These are phyloP conservation scores for Eristalis tenax DNA, from an alignment of 2,888 invertebrate species.

Conservation along the genomic window DNA sequence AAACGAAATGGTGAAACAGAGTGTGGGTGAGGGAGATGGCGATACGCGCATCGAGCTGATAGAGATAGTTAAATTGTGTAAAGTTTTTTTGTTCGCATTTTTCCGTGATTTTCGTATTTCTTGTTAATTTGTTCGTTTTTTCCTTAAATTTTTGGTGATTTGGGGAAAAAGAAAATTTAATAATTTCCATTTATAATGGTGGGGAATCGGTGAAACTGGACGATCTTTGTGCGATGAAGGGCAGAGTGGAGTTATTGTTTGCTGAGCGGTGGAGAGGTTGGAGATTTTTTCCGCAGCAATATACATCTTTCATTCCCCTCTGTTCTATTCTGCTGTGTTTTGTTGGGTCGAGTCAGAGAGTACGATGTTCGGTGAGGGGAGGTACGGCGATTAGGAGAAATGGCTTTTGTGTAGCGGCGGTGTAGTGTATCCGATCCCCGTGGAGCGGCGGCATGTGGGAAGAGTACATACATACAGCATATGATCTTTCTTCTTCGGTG, in stretches of 20 bases:
- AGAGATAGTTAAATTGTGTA: constrained; percentile 54
- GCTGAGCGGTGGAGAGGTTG: background rate
- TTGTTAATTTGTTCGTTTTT: background rate
- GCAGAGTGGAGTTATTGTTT: constrained; percentile 12
- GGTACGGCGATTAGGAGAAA: constrained; percentile 12
- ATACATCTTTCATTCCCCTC: background rate
- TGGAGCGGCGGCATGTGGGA: constrained; percentile 26
- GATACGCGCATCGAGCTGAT: constrained; percentile 19
- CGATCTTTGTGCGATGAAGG: background rate
- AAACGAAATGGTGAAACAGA: constrained; percentile 45
- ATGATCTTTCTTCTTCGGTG: background rate
- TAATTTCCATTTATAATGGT: constrained; percentile 38
- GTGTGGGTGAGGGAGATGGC: constrained; percentile 46
- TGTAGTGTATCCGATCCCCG: background rate
- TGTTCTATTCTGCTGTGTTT: constrained; percentile 21
- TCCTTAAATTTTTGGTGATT: constrained; percentile 1
- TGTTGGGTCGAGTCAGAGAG: constrained; percentile 34
- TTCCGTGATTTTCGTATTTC: background rate
- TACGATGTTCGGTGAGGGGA: background rate
- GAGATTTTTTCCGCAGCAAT: background rate
- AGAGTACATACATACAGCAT: background rate
- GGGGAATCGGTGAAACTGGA: background rate
- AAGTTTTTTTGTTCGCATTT: constrained; percentile 14
- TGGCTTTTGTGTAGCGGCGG: constrained; percentile 15
- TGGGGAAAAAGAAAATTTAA: constrained; percentile 27